Percentiles rank a stretch among this genome's conserved stretches.
Evolutionary conservation across 2,888 invertebrate species (phyloP).

Genomic region (Folsomia candida): DNA sequence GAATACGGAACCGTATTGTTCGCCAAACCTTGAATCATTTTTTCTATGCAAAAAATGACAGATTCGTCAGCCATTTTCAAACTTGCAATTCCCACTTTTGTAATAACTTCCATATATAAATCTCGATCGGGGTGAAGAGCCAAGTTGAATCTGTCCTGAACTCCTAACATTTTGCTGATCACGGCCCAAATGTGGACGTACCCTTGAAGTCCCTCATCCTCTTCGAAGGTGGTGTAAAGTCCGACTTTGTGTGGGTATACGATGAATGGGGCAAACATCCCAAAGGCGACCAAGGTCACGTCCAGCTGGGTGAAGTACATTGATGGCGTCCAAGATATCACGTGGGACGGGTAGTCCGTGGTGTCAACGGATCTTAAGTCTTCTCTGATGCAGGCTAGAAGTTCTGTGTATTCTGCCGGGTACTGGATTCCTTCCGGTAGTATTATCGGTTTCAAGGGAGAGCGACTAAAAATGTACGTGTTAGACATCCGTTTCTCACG

Average conservation of each 20-base stretch:
- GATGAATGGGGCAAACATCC: not conserved
- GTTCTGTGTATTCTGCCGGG: no score
- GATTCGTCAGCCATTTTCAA: not conserved
- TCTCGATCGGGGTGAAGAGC: not conserved
- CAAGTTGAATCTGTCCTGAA: not conserved
- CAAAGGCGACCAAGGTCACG: not conserved
- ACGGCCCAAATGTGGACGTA: conserved; percentile 1
- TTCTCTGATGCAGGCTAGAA: no score
- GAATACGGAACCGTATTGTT: not conserved
- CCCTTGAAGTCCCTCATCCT: not conserved
- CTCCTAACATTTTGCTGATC: not conserved
- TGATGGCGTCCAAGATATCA: not conserved
- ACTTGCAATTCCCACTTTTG: not conserved
- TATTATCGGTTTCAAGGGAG: no score
- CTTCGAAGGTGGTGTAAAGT: not conserved
- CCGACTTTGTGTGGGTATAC: not conserved
- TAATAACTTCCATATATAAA: not conserved
- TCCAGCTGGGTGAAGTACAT: not conserved
- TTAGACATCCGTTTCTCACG: no score
- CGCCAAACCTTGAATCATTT: not conserved
- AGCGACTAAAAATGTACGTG: no score
- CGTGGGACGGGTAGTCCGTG: not conserved
- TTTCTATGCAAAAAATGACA: not conserved
- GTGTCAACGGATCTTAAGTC: not conserved
- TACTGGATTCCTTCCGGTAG: no score